Conservation (phyloP, 2,797 vertebrate species). For the Sebastolobus altivelis region DNA sequence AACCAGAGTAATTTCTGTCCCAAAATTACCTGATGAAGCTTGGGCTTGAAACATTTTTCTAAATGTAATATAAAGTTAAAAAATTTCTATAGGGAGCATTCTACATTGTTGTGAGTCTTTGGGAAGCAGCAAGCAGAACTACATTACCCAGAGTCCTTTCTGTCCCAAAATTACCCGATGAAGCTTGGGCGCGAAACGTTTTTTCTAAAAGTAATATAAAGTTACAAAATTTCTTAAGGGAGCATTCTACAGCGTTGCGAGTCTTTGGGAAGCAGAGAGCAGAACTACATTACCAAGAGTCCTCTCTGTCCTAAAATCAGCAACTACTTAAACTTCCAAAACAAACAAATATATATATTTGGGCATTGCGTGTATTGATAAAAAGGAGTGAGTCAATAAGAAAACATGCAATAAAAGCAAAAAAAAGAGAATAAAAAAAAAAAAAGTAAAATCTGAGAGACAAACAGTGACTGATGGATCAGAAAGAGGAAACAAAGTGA, state of each 20-base stretch:
- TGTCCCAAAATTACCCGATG: neutral
- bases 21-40: neutral
- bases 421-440: neutral
- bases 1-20: slow-evolving; percentile 8
- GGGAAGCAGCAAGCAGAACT: neutral
- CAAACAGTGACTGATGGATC: neutral
- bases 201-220: neutral
- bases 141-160: neutral
- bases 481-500: neutral
- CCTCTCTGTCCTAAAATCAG: neutral
- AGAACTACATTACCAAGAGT: neutral
- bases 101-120: too few relatives aligned
- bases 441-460: fast-evolving
- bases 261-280: too few relatives aligned
- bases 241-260: neutral
- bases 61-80: neutral
- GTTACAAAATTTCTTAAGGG: neutral
- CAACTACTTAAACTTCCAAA: neutral
- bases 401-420: neutral
- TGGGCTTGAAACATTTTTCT: neutral
- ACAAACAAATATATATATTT: neutral
- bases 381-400: neutral
- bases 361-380: too few relatives aligned
- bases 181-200: neutral
- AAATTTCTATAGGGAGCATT: neutral